Conservation (phyloP, 2,888 invertebrate species). For the Latrodectus elegans region DNA sequence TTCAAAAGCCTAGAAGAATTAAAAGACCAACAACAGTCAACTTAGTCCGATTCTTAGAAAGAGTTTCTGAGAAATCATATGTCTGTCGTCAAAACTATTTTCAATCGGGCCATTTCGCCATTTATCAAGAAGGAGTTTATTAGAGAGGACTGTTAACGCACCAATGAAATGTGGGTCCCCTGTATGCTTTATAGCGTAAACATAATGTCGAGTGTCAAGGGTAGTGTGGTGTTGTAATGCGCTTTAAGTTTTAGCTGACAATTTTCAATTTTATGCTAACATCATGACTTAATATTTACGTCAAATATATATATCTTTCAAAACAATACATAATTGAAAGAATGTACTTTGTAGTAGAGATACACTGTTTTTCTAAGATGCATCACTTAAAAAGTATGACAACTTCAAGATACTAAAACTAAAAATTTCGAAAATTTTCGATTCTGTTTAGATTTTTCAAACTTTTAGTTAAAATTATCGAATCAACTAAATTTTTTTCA, state of each 20-base stretch:
- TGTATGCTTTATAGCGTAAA: constrained; percentile 6
- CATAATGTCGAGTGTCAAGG: background rate
- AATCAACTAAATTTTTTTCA: too few species aligned
- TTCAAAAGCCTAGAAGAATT: background rate
- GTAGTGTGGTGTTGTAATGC: background rate
- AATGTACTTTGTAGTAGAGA: too few species aligned
- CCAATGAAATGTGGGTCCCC: background rate
- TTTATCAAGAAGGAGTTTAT: background rate
- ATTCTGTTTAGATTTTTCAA: too few species aligned
- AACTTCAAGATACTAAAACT: too few species aligned
- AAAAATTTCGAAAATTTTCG: too few species aligned
- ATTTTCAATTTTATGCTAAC: background rate
- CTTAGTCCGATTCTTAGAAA: background rate
- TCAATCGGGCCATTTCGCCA: background rate
- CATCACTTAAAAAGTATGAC: too few species aligned
- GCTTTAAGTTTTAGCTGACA: background rate
- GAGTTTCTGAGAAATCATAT: constrained; percentile 39
- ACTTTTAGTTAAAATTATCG: too few species aligned
- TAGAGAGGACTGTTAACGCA: constrained; percentile 25
- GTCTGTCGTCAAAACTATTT: constrained; percentile 43
- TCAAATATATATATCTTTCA: too few species aligned
- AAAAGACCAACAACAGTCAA: background rate
- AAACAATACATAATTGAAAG: too few species aligned
- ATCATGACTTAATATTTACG: too few species aligned
- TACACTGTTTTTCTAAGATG: too few species aligned